phyloP scores from a whole-genome alignment of 2,797 vertebrate genomes.

The Aldrovandia affinis region DNA sequence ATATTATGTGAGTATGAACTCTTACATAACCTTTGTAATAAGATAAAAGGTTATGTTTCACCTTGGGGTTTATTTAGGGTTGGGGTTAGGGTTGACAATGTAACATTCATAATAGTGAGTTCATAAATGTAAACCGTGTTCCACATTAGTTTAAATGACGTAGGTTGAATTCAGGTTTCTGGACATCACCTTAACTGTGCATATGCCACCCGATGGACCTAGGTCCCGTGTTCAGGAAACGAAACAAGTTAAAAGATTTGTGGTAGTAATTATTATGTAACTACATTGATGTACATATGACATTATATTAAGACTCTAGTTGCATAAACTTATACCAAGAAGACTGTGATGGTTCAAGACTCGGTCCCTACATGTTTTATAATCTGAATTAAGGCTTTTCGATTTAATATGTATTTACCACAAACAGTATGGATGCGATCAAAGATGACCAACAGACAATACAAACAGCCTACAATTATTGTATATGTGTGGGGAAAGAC shows the following conservation, averaged over 20 bases:
- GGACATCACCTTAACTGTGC: neutral
- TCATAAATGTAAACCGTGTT: neutral
- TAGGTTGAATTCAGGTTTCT: neutral
- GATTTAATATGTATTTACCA: neutral
- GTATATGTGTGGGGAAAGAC: neutral
- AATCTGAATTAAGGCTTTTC: neutral
- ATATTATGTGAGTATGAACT: neutral
- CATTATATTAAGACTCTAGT: neutral
- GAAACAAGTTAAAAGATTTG: too few species aligned
- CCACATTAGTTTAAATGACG: neutral
- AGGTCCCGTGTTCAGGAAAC: neutral
- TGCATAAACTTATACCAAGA: neutral
- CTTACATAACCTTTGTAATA: neutral
- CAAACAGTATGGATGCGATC: neutral
- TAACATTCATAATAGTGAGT: neutral
- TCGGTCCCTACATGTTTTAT: neutral
- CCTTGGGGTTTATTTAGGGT: neutral
- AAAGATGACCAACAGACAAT: neutral
- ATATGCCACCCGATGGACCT: neutral
- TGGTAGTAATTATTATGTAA: neutral
- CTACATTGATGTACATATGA: neutral
- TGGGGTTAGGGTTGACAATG: neutral
- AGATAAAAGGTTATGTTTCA: neutral
- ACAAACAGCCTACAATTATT: neutral
- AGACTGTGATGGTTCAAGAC: neutral